phyloP scores from a whole-genome alignment of 2,888 invertebrate genomes.

The Lochmaea capreae region DNA sequence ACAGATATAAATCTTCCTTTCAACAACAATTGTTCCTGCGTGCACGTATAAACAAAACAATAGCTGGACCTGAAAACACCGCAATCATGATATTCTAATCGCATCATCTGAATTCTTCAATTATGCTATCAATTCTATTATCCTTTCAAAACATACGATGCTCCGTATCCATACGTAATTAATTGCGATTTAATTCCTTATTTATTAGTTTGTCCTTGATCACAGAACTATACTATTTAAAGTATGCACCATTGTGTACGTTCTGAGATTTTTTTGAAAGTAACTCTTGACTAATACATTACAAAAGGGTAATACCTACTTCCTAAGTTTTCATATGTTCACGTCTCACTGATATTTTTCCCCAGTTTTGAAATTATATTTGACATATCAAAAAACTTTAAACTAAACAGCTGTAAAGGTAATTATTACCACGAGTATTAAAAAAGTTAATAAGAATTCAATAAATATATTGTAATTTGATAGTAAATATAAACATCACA shows the following conservation, averaged over 20 bases:
- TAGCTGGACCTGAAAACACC: not conserved
- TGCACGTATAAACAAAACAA: not conserved
- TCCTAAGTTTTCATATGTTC: not conserved
- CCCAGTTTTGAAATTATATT: not conserved
- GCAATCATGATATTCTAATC: slow-evolving; percentile 9
- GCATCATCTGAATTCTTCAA: slow-evolving; percentile 12
- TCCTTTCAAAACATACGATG: slow-evolving; percentile 12
- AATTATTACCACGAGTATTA: too few relatives aligned
- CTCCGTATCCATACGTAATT: slow-evolving; percentile 23
- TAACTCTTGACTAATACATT: slow-evolving; percentile 25
- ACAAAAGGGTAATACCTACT: slow-evolving; percentile 21
- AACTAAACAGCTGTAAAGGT: too few relatives aligned
- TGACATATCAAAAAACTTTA: too few relatives aligned
- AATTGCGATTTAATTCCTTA: slow-evolving; percentile 29
- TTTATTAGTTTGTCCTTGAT: slow-evolving; percentile 15
- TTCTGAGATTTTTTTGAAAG: slow-evolving; percentile 17
- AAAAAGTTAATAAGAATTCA: too few relatives aligned
- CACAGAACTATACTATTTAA: slow-evolving; percentile 14
- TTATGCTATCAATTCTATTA: slow-evolving; percentile 8
- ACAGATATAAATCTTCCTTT: not conserved
- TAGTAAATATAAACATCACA: too few relatives aligned
- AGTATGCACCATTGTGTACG: slow-evolving; percentile 16
- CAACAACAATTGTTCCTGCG: not conserved
- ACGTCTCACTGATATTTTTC: not conserved
- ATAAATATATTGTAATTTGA: too few relatives aligned